Evolutionary conservation across 2,113 vertebrate species (phyloP).

Genomic region (Oreochromis tanganicae): DNA sequence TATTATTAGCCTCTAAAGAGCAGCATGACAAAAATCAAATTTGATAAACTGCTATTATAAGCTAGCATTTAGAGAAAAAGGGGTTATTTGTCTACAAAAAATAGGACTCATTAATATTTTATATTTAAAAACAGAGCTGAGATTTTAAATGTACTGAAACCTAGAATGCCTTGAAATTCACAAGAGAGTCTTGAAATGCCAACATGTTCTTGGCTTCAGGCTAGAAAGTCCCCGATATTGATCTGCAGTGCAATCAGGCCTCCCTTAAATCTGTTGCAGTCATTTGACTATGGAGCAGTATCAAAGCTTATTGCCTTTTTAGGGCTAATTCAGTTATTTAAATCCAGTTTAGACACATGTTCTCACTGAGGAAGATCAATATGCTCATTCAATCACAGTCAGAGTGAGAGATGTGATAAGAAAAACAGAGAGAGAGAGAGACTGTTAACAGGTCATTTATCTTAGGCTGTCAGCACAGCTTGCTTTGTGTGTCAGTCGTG

Average conservation of each 20-base stretch:
- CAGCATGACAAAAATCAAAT: neutral
- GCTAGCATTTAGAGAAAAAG: neutral
- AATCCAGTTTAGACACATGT: neutral
- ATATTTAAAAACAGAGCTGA: neutral
- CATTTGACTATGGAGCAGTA: neutral
- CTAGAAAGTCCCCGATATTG: neutral
- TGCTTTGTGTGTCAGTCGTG: conserved; percentile 7
- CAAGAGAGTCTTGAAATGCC: neutral
- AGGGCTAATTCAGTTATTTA: neutral
- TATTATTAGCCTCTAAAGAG: neutral
- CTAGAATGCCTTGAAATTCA: neutral
- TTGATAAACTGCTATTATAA: neutral
- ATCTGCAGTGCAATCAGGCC: neutral
- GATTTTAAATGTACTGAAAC: neutral
- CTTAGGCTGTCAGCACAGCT: conserved; percentile 25
- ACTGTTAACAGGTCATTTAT: conserved; percentile 32
- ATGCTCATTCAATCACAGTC: neutral
- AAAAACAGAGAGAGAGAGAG: neutral
- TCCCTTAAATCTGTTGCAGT: neutral
- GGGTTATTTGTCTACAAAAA: neutral
- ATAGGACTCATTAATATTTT: fast-evolving
- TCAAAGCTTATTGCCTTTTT: neutral
- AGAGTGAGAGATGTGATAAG: neutral
- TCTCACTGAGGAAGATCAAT: neutral
- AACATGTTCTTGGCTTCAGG: neutral